Base-by-base conservation (phyloP, 2,888 invertebrate genomes). In the Plutella xylostella region DNA sequence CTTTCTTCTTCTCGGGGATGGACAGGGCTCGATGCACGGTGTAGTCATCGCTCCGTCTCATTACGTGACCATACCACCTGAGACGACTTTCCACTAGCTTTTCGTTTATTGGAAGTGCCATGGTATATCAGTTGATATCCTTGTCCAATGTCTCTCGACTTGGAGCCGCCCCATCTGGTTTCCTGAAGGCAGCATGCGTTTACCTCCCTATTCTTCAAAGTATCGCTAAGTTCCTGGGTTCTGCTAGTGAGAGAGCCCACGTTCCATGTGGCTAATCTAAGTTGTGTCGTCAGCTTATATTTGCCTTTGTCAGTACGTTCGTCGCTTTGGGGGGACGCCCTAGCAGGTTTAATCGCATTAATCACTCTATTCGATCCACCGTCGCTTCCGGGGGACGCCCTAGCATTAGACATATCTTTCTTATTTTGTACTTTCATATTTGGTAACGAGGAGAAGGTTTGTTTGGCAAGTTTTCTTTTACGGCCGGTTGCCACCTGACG, bases 401-500 rank as follows among this genome's bases (percentile, higher is more conserved):
- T 35, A 35, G 35, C 11, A 35, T 35, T 35, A 4, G 9, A n/a
- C 4, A 9, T 4, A 9, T 17, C 14, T 18, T 35, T 35, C 19
- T 35, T 18, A 18, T 35, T 3, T 15, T n/a, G 9, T 7, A 4
- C 6, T 15, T 35, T 35, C 35, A 35, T 35, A 17, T 4, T 15
- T 35, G 4, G 17, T 14, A n/a, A n/a, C n/a, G n/a, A n/a, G n/a
- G n/a, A n/a, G n/a, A n/a, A 35, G 35, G 4, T 6, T 4, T 30
- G 9, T 7, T 35, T 9, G 5, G 9, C 17, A 17, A 14, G n/a
- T 35, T 15, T 35, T 4, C 2, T 35, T 35, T 35, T 35, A 35
- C 35, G 35, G 35, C 35, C 35, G 17, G 35, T 15, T 35, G 35
- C 35, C 35, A 15, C 35, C 35, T 35, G 35, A 35, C 35, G 19